A percentile compares a stretch with the other conserved stretches of the same genome.
Evolutionary conservation across 2,797 vertebrate genomes (phyloP).

Genomic region (Perodicticus potto): DNA sequence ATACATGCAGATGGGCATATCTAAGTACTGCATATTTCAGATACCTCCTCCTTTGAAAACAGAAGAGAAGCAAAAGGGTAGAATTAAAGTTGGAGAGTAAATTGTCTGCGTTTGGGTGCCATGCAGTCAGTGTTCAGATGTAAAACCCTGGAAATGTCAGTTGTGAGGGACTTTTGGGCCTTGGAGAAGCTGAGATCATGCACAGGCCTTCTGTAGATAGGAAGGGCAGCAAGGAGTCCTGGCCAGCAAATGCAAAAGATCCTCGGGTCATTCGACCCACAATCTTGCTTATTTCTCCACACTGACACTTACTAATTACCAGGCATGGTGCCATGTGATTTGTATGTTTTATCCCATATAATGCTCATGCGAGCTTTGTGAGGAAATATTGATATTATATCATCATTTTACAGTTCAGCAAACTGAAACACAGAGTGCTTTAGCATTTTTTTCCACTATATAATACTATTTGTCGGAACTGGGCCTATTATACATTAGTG

Average conservation of each 20-base stretch:
- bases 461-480: background rate
- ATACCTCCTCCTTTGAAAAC: background rate
- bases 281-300: background rate
- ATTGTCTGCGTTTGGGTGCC: background rate
- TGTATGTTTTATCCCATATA: background rate
- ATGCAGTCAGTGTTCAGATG: background rate
- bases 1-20: background rate
- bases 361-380: background rate
- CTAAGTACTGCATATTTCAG: background rate
- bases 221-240: accelerated
- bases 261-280: background rate
- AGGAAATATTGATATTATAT: background rate
- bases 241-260: background rate
- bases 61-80: background rate
- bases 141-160: background rate
- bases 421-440: background rate
- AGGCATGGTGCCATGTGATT: background rate
- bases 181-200: background rate
- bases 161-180: background rate
- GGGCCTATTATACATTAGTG: background rate
- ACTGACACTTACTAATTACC: background rate
- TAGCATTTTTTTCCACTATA: background rate
- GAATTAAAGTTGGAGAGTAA: background rate
- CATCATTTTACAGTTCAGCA: background rate
- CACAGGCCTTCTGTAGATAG: background rate